Conservation (phyloP, 1,140 invertebrate genomes). For the Globodera rostochiensis region DNA sequence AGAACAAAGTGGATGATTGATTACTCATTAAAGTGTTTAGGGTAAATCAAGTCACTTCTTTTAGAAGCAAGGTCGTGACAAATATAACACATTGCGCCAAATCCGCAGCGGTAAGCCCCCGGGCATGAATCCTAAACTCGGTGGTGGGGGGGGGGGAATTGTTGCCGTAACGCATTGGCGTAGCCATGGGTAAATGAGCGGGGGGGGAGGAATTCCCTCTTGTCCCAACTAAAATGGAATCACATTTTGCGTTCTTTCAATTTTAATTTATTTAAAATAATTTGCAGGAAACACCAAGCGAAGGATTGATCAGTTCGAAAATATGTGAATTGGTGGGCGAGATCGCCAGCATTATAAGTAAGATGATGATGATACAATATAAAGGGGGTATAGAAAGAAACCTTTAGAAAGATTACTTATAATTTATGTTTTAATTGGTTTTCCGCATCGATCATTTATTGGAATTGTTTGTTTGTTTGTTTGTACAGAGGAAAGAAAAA, state of each 20-base stretch:
- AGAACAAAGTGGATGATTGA: conserved; percentile 74
- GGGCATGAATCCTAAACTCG: not conserved
- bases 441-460: too few species aligned
- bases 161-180: too few species aligned
- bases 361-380: too few species aligned
- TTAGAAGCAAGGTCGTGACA: conserved; percentile 89
- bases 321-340: conserved; percentile 74
- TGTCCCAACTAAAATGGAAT: too few species aligned
- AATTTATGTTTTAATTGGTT: too few species aligned
- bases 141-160: not conserved
- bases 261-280: not conserved
- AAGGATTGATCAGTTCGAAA: conserved; percentile 98
- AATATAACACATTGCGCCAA: conserved; percentile 70
- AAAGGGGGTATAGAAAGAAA: too few species aligned
- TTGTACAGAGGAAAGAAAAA: too few species aligned
- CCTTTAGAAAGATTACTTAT: too few species aligned
- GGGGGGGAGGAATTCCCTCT: not conserved
- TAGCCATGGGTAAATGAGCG: too few species aligned
- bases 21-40: not conserved
- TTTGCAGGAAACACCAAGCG: conserved; percentile 78
- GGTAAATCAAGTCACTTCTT: not conserved
- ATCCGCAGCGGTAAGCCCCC: conserved; percentile 88
- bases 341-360: too few species aligned
- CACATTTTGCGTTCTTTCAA: not conserved
- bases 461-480: too few species aligned